These are phyloP conservation scores for Lates japonicus DNA, from an alignment of 2,797 vertebrate species.

Conservation along the genomic window DNA sequence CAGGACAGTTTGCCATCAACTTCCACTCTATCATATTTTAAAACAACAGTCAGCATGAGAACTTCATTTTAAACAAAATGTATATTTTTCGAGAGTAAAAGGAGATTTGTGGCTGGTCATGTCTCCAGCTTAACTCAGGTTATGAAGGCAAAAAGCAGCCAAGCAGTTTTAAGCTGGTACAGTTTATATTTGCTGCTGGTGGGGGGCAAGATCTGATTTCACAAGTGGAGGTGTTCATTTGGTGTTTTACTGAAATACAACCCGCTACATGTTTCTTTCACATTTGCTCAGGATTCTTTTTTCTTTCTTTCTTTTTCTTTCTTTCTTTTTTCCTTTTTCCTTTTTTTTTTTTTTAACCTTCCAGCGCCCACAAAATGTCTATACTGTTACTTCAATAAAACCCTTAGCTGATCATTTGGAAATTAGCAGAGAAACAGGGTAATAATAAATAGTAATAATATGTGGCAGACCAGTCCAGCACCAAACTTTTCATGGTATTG, in stretches of 20 bases:
- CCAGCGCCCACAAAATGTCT: background rate
- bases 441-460: background rate
- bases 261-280: constrained; percentile 11
- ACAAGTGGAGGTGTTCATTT: constrained; percentile 42
- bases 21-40: background rate
- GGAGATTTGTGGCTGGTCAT: background rate
- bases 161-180: constrained; percentile 39
- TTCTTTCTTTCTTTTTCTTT: constrained; percentile 7
- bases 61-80: background rate
- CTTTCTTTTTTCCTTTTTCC: too few relatives aligned
- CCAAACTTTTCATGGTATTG: background rate
- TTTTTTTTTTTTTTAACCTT: background rate
- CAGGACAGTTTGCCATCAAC: background rate
- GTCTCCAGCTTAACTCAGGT: constrained; percentile 18
- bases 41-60: background rate
- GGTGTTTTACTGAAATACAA: constrained; percentile 42
- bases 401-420: background rate
- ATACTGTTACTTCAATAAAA: background rate
- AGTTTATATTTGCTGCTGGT: constrained; percentile 52
- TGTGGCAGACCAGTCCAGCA: background rate
- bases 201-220: constrained; percentile 56
- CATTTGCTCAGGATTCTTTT: constrained; percentile 18
- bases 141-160: constrained; percentile 16
- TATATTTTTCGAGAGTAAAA: background rate
- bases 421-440: background rate